Conservation (phyloP, 2,113 vertebrate species). For the Crotalus helleri region DNA sequence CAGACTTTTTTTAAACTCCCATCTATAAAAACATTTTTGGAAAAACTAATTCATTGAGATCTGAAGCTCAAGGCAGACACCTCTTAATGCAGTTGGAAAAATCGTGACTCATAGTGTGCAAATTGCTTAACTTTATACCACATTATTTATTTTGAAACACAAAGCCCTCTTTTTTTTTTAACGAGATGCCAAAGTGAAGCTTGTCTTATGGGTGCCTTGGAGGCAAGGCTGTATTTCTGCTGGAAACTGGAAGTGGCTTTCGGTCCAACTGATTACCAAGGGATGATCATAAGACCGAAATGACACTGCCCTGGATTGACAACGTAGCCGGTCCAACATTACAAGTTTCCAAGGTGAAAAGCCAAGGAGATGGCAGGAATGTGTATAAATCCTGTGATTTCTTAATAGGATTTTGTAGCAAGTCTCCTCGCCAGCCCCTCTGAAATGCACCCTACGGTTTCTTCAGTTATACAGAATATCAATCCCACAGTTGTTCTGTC, state of each 20-base stretch:
- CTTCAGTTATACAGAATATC: constrained; percentile 23
- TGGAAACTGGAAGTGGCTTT: constrained; percentile 48
- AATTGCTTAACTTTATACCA: not conserved
- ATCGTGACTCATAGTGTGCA: not conserved
- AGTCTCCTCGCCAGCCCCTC: constrained; percentile 50
- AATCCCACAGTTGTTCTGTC: constrained; percentile 25
- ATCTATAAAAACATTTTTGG: not conserved
- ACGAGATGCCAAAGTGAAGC: constrained; percentile 21
- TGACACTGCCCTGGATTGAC: constrained; percentile 43
- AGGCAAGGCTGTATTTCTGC: constrained; percentile 40
- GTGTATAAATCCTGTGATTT: constrained; percentile 68
- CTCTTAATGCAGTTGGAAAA: not conserved
- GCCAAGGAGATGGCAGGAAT: constrained; percentile 66
- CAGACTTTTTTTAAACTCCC: not conserved
- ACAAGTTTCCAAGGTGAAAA: constrained; percentile 60
- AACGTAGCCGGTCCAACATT: constrained; percentile 48
- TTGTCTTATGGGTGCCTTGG: not conserved
- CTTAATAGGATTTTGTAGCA: constrained; percentile 68
- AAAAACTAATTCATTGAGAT: not conserved
- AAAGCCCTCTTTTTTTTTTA: accelerated
- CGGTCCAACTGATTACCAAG: constrained; percentile 55
- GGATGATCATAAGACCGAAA: constrained; percentile 53
- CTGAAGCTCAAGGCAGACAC: not conserved
- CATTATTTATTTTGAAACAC: not conserved
- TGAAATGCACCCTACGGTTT: constrained; percentile 58